Conservation (phyloP, 2,888 invertebrate species). For the Dasypolia templi region DNA sequence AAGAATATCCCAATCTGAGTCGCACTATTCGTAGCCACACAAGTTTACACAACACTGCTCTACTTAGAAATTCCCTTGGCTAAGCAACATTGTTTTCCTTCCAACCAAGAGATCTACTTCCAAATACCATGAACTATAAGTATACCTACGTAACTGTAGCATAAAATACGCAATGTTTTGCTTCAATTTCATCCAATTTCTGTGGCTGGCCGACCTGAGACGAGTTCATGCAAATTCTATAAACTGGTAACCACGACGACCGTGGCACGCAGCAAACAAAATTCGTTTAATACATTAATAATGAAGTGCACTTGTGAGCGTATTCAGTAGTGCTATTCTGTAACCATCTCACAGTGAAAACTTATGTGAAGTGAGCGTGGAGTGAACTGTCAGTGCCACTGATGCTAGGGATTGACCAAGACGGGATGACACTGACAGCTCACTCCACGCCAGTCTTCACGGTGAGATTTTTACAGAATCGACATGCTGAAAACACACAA, state of each 20-base stretch:
- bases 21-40: not conserved
- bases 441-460: no score
- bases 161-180: slow-evolving; percentile 44
- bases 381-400: no score
- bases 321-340: no score
- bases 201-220: slow-evolving; percentile 31
- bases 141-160: slow-evolving; percentile 5
- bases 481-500: slow-evolving; percentile 19
- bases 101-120: slow-evolving; percentile 35
- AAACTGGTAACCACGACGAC: slow-evolving; percentile 37
- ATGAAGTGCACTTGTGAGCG: slow-evolving; percentile 27
- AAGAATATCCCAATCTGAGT: not conserved
- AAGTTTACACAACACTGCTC: not conserved
- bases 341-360: no score
- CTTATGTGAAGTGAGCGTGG: no score
- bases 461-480: no score
- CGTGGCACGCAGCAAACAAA: slow-evolving; percentile 28
- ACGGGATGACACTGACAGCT: no score
- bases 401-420: no score
- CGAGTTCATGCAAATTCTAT: slow-evolving; percentile 50
- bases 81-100: slow-evolving; percentile 35
- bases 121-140: slow-evolving; percentile 31
- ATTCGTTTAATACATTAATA: slow-evolving; percentile 46
- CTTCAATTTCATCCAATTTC: slow-evolving; percentile 52
- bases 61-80: not conserved